Evolutionary conservation across 1,140 invertebrate genomes (phyloP), one percentile per base, ranked within the genome.

Genomic region (Drosophila simulans): DNA sequence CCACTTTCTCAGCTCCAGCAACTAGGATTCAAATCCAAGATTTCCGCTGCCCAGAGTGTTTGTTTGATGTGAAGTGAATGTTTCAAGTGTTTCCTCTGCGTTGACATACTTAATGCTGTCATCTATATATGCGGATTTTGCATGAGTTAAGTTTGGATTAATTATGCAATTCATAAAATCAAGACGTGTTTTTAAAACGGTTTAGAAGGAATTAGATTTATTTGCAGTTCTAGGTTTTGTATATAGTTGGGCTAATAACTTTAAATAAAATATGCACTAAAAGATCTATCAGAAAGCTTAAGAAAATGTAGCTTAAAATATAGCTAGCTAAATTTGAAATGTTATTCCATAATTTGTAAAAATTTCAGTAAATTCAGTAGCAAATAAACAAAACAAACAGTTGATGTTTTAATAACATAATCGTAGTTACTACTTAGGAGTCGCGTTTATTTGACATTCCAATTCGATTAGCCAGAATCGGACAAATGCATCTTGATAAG

Each of bases 31-130:
- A 27, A 59, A 34, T 59, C 13, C 13, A 17, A 52, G 49, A 52
- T 52, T 52, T 52, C 49, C 49, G 49, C 31, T 15, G 1, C 17
- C 12, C 49, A 52, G 1, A 52, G 31, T 52, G 49, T 52, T 31
- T 17, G 4, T 5, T 35, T 35, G 11, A 17, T 35, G 27, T 52
- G 49, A 11, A 52, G 49, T 52, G 49, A 1, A 35, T 10, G 17
- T 35, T 20, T 13, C 1, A 46, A 46, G 22, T 7, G 25, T 31
- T 27, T 15, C 3, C 7, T 10, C 13, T 15, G 12, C 10, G 11
- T 27, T 31, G 13, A 4, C 12, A 31, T 31, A n/a, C 46, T 27
- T 17, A 13, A 13, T 27, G 22, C 45, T 46, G 1, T 31, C n/a
- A 17, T 17, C 15, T 51, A 34, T 11, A 34, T 51, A 17, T 25